Evolutionary conservation across 2,113 vertebrate species (phyloP).

Genomic region (Ctenodactylus gundi): DNA sequence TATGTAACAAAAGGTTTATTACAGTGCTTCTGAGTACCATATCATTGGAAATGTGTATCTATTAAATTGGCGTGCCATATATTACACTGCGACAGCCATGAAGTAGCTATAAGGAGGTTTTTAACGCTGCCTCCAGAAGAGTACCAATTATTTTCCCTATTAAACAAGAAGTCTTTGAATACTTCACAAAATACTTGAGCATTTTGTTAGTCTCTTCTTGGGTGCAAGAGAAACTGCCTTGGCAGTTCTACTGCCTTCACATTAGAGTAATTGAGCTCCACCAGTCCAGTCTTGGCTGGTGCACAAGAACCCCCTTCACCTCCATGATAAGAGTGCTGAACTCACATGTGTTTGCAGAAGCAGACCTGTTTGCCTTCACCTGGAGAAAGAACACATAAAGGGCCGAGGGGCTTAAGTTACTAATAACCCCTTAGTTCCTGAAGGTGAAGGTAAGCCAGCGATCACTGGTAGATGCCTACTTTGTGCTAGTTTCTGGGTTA

Average conservation of each 20-base stretch:
- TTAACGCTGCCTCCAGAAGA: neutral
- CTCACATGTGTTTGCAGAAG: neutral
- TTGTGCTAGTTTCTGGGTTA: neutral
- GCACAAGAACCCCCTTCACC: neutral
- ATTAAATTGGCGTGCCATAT: slow-evolving; percentile 18
- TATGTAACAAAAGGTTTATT: neutral
- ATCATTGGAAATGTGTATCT: slow-evolving; percentile 2
- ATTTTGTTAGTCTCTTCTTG: neutral
- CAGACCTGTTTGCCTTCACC: neutral
- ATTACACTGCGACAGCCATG: neutral
- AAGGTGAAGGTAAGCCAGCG: neutral
- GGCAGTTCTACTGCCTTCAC: neutral
- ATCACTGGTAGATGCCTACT: neutral
- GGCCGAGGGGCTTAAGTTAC: neutral
- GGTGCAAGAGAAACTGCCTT: neutral
- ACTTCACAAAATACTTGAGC: neutral
- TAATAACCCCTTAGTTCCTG: neutral
- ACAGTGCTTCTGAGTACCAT: neutral
- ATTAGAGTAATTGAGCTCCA: neutral
- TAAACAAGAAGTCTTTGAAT: neutral
- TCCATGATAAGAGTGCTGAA: neutral
- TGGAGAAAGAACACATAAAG: neutral
- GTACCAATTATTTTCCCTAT: neutral
- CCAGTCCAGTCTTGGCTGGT: neutral
- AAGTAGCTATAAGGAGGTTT: neutral